phyloP scores from a whole-genome alignment of 2,797 vertebrate species.

The Channa striata region DNA sequence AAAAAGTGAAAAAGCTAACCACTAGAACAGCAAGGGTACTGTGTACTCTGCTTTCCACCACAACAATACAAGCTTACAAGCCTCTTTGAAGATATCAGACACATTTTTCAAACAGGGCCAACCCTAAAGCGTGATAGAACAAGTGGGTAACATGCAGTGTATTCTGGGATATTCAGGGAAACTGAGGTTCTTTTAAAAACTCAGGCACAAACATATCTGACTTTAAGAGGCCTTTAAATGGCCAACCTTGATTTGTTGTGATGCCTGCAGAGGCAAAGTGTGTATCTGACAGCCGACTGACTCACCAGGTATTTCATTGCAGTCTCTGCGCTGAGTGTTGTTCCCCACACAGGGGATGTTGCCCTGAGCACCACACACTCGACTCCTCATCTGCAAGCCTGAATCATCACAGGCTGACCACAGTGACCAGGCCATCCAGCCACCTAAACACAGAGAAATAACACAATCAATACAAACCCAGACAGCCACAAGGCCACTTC shows the following conservation, averaged over 20 bases:
- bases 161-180: not conserved
- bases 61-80: too few species aligned
- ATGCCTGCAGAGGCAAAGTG: not conserved
- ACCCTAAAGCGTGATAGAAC: not conserved
- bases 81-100: not conserved
- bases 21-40: not conserved
- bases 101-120: not conserved
- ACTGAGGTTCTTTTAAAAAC: not conserved
- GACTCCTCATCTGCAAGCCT: slow-evolving; percentile 90
- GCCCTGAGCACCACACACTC: slow-evolving; percentile 85
- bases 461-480: slow-evolving; percentile 44
- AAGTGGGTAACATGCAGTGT: not conserved
- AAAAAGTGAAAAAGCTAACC: too few species aligned
- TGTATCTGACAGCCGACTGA: not conserved
- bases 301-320: slow-evolving; percentile 96
- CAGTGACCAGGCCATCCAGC: slow-evolving; percentile 96
- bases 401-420: slow-evolving; percentile 94
- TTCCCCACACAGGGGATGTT: slow-evolving; percentile 89
- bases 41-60: not conserved
- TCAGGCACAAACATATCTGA: not conserved
- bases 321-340: slow-evolving; percentile 92
- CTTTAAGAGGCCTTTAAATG: not conserved
- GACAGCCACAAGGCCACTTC: slow-evolving; percentile 27
- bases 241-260: not conserved
- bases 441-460: slow-evolving; percentile 83